Evolutionary conservation across 1,140 invertebrate species (phyloP), one percentile per base, ranked within the genome.

Genomic region (Zaprionus davidi): DNA sequence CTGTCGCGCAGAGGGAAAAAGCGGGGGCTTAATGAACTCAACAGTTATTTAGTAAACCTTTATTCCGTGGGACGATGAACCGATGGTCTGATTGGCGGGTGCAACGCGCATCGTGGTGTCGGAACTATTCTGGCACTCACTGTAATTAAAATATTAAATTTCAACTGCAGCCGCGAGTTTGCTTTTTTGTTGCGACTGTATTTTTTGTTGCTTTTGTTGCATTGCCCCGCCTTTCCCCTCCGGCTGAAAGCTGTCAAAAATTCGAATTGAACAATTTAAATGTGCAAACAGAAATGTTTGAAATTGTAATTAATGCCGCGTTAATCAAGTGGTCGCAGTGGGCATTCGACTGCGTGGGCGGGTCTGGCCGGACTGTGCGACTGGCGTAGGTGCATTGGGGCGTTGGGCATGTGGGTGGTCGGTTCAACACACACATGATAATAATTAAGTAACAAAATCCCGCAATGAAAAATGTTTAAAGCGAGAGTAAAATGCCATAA

Each of bases 391-490:
- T 9, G 59, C 41, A 11, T 34, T 34, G 31, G 55, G 49, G 55
- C 13, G 51, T 34, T 9, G 55, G 49, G 55, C 13, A 46, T 66
- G 79, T 20, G 67, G 53, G 31, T 34, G 75, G 58, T 57, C 59
- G 75, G 20, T 20, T 24, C 11, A 79, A 79, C 75, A 82, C 74
- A 51, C 20, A 51, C 20, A 51, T 51, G 20, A 82, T 62, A 79
- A 82, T 82, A 82, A 82, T 82, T 82, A 82, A 82, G 80, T 79
- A 79, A 82, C 81, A 76, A 82, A 82, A 82, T 65, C 11, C 11
- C 15, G 24, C 49, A 74, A 76, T 71, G 65, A 60, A 31, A 71
- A 82, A 79, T 72, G 62, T 76, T 79, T 74, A 44, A 60, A 60
- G 15, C 69, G 63, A 73, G 80, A 82, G 74, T 75, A 34, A 70